Percentiles rank a stretch among this genome's conserved stretches.
Conservation (phyloP, 2,797 vertebrate species). For the Epinephelus malabaricus region DNA sequence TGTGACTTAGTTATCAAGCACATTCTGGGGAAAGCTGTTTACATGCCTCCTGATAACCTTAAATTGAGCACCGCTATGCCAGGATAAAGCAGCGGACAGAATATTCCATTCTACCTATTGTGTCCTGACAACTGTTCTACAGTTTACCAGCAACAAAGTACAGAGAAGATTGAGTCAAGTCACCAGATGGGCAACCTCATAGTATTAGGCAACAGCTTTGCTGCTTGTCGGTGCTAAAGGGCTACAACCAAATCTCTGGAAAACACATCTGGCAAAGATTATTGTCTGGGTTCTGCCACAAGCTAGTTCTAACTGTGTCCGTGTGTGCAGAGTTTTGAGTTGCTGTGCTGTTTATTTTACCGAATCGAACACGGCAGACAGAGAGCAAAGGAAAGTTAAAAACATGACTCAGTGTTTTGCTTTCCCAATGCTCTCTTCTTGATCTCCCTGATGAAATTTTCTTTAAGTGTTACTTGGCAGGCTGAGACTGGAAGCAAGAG, state of each 20-base stretch:
- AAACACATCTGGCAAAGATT: conserved; percentile 8
- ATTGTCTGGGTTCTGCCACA: background rate
- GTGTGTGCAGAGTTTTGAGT: background rate
- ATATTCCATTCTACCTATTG: background rate
- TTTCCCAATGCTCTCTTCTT: background rate
- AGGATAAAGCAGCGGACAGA: background rate
- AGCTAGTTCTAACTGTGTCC: background rate
- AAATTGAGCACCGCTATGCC: background rate
- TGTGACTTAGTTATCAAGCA: background rate
- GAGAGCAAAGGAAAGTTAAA: background rate
- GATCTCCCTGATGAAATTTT: too few species aligned
- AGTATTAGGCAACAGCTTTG: background rate
- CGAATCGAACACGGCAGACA: background rate
- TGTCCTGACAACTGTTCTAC: background rate
- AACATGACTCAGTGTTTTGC: background rate
- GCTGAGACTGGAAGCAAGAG: too few species aligned
- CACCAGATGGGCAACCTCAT: background rate
- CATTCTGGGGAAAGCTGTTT: background rate
- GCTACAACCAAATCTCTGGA: background rate
- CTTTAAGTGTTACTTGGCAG: too few species aligned
- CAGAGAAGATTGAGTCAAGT: background rate
- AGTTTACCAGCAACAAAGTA: background rate
- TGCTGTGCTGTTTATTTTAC: background rate
- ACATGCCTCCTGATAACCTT: background rate
- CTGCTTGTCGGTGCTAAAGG: conserved; percentile 5